A percentile compares a stretch with the other conserved stretches of the same genome.
Conservation (phyloP, 1,140 invertebrate species). For the Manduca sexta region DNA sequence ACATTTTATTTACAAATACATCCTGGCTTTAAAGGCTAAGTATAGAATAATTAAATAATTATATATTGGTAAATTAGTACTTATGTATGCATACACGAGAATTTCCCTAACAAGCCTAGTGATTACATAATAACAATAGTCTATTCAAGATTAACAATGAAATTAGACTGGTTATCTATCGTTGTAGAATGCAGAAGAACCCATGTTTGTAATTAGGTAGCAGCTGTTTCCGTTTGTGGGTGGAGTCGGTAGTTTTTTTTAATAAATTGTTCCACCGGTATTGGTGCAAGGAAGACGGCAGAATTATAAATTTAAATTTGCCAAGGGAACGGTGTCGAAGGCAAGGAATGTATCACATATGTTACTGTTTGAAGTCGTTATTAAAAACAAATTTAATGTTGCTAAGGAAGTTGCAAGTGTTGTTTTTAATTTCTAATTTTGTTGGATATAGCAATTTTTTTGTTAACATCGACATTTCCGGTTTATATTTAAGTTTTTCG, state of each 20-base stretch:
- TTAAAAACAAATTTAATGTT: background rate
- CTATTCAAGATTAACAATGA: slow-evolving; percentile 23
- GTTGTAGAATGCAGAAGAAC: slow-evolving; percentile 45
- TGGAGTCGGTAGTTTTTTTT: slow-evolving; percentile 53
- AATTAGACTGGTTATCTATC: slow-evolving; percentile 11
- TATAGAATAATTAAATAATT: slow-evolving; percentile 1
- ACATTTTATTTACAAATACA: too few relatives aligned
- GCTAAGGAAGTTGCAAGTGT: too few relatives aligned
- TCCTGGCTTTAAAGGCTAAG: too few relatives aligned
- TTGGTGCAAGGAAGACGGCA: slow-evolving; percentile 39
- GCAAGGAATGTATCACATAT: slow-evolving; percentile 64
- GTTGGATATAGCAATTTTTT: too few relatives aligned
- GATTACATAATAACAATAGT: slow-evolving; percentile 17
- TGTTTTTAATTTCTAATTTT: too few relatives aligned
- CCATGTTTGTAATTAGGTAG: slow-evolving; percentile 58
- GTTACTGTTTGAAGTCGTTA: slow-evolving; percentile 40
- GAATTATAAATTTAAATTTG: slow-evolving; percentile 69
- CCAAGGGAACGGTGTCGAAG: slow-evolving; percentile 52
- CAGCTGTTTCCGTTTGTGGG: slow-evolving; percentile 67
- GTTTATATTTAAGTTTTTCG: too few relatives aligned
- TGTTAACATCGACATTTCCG: too few relatives aligned
- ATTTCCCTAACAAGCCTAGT: slow-evolving; percentile 5
- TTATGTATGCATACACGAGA: background rate
- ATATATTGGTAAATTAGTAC: background rate
- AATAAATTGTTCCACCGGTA: slow-evolving; percentile 50